A percentile compares a stretch with the other conserved stretches of the same genome.
Evolutionary conservation across 2,888 invertebrate genomes (phyloP).

Genomic region (Phaonia tiefii): DNA sequence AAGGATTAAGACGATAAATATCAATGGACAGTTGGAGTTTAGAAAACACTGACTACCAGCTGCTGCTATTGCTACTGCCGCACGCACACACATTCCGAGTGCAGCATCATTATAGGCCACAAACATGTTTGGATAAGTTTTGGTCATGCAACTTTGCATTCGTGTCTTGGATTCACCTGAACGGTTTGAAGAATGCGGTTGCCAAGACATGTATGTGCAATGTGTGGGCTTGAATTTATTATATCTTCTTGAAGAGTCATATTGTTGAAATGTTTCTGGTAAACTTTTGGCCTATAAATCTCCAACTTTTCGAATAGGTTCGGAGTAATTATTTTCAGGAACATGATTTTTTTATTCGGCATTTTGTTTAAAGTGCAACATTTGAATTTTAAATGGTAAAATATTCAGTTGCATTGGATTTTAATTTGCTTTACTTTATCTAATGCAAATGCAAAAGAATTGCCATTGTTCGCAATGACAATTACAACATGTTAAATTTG

Average conservation of each 20-base stretch:
- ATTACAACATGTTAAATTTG: too few relatives aligned
- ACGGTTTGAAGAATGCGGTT: not conserved
- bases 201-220: not conserved
- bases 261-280: conserved; percentile 31
- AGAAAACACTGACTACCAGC: not conserved
- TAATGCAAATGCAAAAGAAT: too few relatives aligned
- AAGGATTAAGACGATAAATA: conserved; percentile 45
- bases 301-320: conserved; percentile 11
- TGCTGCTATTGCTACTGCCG: not conserved
- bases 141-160: conserved; percentile 31
- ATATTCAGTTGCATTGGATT: too few relatives aligned
- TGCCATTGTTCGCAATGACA: too few relatives aligned
- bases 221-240: conserved; percentile 8
- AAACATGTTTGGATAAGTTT: conserved; percentile 11
- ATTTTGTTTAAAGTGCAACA: not conserved
- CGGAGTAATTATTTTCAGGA: not conserved
- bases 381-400: not conserved
- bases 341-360: too few relatives aligned
- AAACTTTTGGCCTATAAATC: conserved; percentile 27
- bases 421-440: too few relatives aligned
- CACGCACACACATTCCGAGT: conserved; percentile 4
- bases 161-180: not conserved
- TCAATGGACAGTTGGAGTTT: conserved; percentile 32
- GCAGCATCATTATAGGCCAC: conserved; percentile 24
- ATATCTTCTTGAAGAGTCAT: conserved; percentile 14